These are phyloP conservation scores for Petrocephalus sullivani DNA, from an alignment of 2,797 vertebrate species.

Conservation along the genomic window DNA sequence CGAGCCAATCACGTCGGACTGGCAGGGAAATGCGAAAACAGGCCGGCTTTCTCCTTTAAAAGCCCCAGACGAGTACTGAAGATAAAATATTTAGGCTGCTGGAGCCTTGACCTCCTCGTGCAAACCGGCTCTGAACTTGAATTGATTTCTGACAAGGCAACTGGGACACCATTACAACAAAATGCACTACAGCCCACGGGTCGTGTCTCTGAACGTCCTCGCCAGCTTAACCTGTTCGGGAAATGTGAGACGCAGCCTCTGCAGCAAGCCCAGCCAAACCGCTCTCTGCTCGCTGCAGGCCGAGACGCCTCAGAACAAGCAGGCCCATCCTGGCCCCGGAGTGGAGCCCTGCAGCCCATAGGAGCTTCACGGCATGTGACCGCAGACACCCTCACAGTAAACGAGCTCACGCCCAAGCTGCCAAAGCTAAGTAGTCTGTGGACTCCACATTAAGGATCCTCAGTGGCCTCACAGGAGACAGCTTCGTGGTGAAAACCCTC, in stretches of 20 bases:
- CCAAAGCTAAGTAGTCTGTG: background rate
- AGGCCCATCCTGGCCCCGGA: background rate
- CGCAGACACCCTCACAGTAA: background rate
- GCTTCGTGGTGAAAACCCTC: background rate
- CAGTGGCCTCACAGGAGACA: background rate
- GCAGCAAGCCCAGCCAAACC: background rate
- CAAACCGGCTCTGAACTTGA: slow-evolving; percentile 80
- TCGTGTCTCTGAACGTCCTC: slow-evolving; percentile 72
- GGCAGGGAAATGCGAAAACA: slow-evolving; percentile 66
- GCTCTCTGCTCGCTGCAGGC: background rate
- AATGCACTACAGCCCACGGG: slow-evolving; percentile 85
- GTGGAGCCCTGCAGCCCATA: background rate
- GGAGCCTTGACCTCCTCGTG: slow-evolving; percentile 82
- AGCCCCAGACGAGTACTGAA: slow-evolving; percentile 82
- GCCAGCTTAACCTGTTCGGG: slow-evolving; percentile 72
- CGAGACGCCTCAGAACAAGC: background rate
- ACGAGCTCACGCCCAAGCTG: background rate
- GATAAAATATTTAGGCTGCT: slow-evolving; percentile 93
- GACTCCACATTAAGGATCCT: background rate
- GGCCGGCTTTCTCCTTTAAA: slow-evolving; percentile 78
- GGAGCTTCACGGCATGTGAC: background rate
- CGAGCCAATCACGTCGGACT: slow-evolving; percentile 72
- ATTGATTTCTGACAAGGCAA: slow-evolving; percentile 95
- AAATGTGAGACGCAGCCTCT: slow-evolving; percentile 11
- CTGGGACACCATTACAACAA: slow-evolving; percentile 92